These are phyloP conservation scores for Sarcophaga bullata DNA, from an alignment of 1,140 invertebrate genomes.

Conservation along the genomic window DNA sequence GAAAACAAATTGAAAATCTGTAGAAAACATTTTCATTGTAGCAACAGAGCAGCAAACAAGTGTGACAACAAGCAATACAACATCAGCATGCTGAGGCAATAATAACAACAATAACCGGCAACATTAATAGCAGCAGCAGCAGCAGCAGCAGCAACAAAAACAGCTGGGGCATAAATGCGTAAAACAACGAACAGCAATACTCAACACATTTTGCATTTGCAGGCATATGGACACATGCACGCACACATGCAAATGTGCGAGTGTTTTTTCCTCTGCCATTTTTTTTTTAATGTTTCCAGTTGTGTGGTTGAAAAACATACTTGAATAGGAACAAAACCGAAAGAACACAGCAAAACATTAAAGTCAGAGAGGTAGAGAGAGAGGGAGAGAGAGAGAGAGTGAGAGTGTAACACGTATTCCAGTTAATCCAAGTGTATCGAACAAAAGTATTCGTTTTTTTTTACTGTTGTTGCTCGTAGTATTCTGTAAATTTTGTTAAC, in stretches of 20 bases:
- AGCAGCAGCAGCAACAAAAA: neutral
- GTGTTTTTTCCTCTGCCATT: no score
- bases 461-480: neutral
- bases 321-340: neutral
- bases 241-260: no score
- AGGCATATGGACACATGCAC: neutral
- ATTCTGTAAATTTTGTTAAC: neutral
- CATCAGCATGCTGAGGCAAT: neutral
- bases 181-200: no score
- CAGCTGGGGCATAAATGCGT: neutral
- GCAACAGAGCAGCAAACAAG: neutral
- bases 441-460: conserved; percentile 12
- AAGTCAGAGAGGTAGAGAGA: no score
- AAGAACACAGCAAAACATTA: neutral
- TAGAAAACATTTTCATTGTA: neutral
- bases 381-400: neutral
- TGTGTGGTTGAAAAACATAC: neutral
- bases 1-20: neutral
- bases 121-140: neutral
- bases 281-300: neutral
- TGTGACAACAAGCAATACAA: neutral
- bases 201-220: no score
- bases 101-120: neutral
- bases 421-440: conserved; percentile 19
- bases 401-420: conserved; percentile 20